Conservation (phyloP, 2,888 invertebrate species). For the Gymnosoma rotundatum region DNA sequence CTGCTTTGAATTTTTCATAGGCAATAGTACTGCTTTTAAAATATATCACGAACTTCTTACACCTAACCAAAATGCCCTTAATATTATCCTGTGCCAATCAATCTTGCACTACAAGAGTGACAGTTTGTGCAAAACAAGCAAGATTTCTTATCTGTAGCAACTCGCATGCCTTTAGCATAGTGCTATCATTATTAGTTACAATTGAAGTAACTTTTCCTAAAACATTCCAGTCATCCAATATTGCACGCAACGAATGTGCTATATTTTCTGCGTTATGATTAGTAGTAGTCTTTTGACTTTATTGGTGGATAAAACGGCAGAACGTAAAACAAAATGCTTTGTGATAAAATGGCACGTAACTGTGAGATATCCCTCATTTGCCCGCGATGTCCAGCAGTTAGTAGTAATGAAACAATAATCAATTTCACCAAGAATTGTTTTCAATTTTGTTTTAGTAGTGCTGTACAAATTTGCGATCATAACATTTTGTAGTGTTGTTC, state of each 20-base stretch:
- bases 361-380: background rate
- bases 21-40: too few relatives aligned
- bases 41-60: too few relatives aligned
- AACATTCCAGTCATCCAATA: conserved; percentile 22
- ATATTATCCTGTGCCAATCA: background rate
- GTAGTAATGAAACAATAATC: background rate
- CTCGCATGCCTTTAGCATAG: background rate
- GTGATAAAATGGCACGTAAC: conserved; percentile 13
- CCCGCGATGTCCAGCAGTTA: background rate
- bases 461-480: background rate
- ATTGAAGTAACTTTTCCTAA: conserved; percentile 6
- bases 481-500: background rate
- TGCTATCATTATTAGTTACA: background rate
- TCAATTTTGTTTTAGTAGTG: too few relatives aligned
- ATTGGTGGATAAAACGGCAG: conserved; percentile 45
- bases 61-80: background rate
- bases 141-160: background rate
- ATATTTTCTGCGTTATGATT: conserved; percentile 42
- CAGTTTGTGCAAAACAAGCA: background rate
- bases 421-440: background rate
- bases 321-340: background rate
- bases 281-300: background rate
- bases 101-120: too few relatives aligned
- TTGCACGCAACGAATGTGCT: conserved; percentile 17
- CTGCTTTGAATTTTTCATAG: conserved; percentile 2